Conservation (phyloP, 2,797 vertebrate species). For the Argyrosomus regius region DNA sequence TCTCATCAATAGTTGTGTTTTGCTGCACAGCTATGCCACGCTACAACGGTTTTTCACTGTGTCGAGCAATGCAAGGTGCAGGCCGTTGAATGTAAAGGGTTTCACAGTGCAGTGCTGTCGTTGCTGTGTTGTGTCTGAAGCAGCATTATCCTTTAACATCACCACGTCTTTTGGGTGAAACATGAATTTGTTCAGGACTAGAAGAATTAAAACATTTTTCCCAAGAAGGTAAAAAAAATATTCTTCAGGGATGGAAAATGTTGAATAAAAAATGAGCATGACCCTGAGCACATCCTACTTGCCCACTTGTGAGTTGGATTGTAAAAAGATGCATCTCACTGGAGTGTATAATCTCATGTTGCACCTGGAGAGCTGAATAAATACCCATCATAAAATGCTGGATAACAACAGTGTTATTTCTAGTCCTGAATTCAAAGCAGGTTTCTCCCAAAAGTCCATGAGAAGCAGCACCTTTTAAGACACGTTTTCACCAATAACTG, state of each 20-base stretch:
- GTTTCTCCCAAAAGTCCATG: neutral
- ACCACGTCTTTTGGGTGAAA: neutral
- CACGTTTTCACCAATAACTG: neutral
- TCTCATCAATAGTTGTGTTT: no score
- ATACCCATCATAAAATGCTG: neutral
- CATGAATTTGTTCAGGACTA: neutral
- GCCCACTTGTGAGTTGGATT: neutral
- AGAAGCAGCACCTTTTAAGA: neutral
- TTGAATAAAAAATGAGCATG: slow-evolving; percentile 7
- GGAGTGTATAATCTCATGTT: neutral
- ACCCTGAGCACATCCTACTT: slow-evolving; percentile 20
- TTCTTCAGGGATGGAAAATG: neutral
- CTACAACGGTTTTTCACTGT: no score
- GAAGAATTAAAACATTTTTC: neutral
- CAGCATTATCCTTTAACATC: neutral
- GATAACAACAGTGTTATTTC: neutral
- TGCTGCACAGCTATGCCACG: no score
- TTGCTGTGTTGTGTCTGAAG: no score
- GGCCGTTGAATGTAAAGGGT: no score
- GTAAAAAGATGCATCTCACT: neutral
- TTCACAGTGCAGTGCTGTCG: no score
- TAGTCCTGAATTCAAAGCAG: neutral
- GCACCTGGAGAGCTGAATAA: neutral
- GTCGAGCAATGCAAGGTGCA: no score
- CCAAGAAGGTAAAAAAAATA: neutral